phyloP scores from a whole-genome alignment of 1,140 invertebrate species.

The Aleiodes sp. region DNA sequence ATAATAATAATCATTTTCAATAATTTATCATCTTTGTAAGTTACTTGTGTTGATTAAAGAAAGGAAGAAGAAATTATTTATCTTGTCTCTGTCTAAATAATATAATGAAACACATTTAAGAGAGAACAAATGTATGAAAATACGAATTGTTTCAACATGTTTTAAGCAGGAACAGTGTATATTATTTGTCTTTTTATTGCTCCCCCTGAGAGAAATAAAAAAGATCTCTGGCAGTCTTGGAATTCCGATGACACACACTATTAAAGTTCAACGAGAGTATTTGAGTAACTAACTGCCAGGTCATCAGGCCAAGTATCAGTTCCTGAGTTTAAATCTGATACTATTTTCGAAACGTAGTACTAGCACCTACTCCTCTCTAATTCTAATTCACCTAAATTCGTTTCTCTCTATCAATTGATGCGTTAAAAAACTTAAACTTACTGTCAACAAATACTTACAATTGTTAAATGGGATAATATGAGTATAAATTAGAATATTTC shows the following conservation, averaged over 20 bases:
- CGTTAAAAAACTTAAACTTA: no score
- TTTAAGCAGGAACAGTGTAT: not conserved
- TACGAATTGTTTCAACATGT: not conserved
- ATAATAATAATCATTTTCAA: constrained; percentile 29
- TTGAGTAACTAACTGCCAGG: constrained; percentile 4
- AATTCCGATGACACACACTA: constrained; percentile 10
- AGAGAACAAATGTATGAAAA: no score
- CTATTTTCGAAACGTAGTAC: constrained; percentile 1
- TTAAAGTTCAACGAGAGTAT: not conserved
- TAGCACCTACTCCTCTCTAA: no score
- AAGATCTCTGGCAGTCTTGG: not conserved
- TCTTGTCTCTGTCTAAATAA: no score
- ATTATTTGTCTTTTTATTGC: constrained; percentile 5
- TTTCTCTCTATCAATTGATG: no score
- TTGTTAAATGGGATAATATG: no score
- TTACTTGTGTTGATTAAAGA: not conserved
- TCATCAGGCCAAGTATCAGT: constrained; percentile 12
- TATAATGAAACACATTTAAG: no score
- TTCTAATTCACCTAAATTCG: no score
- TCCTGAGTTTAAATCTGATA: constrained; percentile 4
- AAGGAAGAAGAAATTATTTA: not conserved
- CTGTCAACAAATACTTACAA: no score
- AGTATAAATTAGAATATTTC: no score
- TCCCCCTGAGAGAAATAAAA: not conserved
- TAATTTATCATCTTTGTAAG: constrained; percentile 21